phyloP scores from a whole-genome alignment of 2,797 vertebrate species.

The Bucorvus abyssinicus region DNA sequence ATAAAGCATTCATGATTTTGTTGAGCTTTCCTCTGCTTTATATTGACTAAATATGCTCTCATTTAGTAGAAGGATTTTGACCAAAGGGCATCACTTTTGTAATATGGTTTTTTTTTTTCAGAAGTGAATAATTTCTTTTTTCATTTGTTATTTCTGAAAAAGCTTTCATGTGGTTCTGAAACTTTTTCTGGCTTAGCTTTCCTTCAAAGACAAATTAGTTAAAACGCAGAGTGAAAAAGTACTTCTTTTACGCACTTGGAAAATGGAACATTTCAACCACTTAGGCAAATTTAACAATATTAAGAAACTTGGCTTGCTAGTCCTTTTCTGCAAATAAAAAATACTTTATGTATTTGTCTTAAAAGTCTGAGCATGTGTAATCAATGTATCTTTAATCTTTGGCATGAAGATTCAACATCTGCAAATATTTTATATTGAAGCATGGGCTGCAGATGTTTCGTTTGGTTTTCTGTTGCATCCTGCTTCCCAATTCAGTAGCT shows the following conservation, averaged over 20 bases:
- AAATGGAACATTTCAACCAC: background rate
- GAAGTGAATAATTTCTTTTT: constrained; percentile 8
- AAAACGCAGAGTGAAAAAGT: background rate
- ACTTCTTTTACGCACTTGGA: background rate
- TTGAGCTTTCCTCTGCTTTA: background rate
- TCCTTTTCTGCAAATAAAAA: background rate
- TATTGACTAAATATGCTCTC: background rate
- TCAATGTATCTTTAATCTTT: constrained; percentile 49
- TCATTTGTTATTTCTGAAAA: background rate
- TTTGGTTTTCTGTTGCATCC: constrained; percentile 18
- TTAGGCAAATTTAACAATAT: background rate
- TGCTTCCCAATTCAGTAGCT: constrained; percentile 29
- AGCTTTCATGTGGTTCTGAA: background rate
- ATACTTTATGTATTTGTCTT: constrained; percentile 2
- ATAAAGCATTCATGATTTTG: background rate
- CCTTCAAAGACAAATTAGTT: background rate
- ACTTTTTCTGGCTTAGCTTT: background rate
- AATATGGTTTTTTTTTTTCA: background rate
- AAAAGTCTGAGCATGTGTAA: constrained; percentile 31
- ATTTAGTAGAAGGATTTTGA: constrained; percentile 7
- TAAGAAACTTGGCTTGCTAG: background rate
- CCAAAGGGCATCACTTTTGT: constrained; percentile 19
- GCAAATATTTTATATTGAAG: constrained; percentile 54
- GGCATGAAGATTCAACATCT: constrained; percentile 57
- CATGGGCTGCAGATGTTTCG: constrained; percentile 54